Evolutionary conservation across 2,113 vertebrate species (phyloP).

Genomic region (Pleuronectes platessa): DNA sequence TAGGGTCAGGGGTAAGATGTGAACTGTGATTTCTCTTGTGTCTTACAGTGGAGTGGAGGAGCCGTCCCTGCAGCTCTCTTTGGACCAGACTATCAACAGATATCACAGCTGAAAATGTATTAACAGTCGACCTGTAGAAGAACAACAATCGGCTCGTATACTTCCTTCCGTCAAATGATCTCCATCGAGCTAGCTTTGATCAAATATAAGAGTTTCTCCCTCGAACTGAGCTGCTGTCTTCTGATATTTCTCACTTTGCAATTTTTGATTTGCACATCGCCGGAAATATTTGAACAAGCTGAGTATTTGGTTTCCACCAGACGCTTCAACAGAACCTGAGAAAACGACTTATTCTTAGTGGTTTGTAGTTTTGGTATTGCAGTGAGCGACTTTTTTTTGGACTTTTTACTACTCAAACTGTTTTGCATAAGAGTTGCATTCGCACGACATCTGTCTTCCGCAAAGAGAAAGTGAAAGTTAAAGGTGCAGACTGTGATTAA

Average conservation of each 20-base stretch:
- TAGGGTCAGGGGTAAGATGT: not conserved
- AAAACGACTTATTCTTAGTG: not conserved
- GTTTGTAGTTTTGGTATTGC: not conserved
- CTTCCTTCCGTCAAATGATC: not conserved
- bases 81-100: constrained; percentile 58
- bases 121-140: accelerated
- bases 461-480: constrained; percentile 25
- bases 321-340: not conserved
- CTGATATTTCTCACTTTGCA: no score
- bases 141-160: not conserved
- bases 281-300: not conserved
- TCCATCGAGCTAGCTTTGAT: not conserved
- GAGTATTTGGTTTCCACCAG: not conserved
- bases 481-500: constrained; percentile 41
- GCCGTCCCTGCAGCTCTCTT: constrained; percentile 66
- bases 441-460: not conserved
- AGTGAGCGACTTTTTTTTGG: no score
- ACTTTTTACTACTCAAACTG: not conserved
- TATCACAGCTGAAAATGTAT: constrained; percentile 20
- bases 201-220: no score
- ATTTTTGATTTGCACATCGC: no score
- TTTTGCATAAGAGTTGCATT: constrained; percentile 12
- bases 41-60: constrained; percentile 72
- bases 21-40: constrained; percentile 16
- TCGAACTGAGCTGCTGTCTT: no score